Base-by-base conservation (phyloP, 2,113 vertebrate genomes). In the Coregonus clupeaformis region DNA sequence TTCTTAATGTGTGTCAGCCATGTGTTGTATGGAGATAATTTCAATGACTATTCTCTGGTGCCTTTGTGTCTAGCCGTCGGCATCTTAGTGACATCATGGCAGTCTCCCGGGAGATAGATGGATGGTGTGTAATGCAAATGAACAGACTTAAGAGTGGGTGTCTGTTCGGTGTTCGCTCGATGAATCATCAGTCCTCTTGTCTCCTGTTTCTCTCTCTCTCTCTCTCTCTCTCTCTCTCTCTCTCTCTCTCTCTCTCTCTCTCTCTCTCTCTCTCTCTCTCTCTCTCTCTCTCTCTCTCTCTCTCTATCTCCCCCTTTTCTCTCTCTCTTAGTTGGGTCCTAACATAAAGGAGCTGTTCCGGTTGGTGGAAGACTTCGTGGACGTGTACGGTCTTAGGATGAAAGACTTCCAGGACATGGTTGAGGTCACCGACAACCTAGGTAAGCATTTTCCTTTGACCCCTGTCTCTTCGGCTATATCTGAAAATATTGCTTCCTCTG, bases 391-490 rank as follows among this genome's bases (percentile, higher is more conserved):
- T 60, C 95, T 97, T 57, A 94, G 96, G 78, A 96, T 99, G 97
- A 99, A 98, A 82, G 96, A 97, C 87, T 94, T 99, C 84, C 94
- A 96, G 79, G 97, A 98, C 45, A 95, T 95, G 27, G 98, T 98
- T 90, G 97, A 98, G 93, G 96, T 97, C 90, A 97, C 98, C 0
- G 97, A 99, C 87, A 99, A 99, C 77, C 91, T 99, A 82, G 97
- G 98, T 99, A 88, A 94, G 95, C 71, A 73, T 13, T 5, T 59
- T 4, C 20, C 32, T 57, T 72, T 78, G 57, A 71, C 68, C 29
- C 67, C 0, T 70, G 65, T 25, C 63, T 42, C 36, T 29, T 27
- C 4, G 25, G 7, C 11, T 60, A 6, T 20, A n/a, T 24, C 22
- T 22, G 18, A 62, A 22, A 25, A 62, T 62, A 62, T 62, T 25